Conservation (phyloP, 1,140 invertebrate genomes). For the Tribolium madens region DNA sequence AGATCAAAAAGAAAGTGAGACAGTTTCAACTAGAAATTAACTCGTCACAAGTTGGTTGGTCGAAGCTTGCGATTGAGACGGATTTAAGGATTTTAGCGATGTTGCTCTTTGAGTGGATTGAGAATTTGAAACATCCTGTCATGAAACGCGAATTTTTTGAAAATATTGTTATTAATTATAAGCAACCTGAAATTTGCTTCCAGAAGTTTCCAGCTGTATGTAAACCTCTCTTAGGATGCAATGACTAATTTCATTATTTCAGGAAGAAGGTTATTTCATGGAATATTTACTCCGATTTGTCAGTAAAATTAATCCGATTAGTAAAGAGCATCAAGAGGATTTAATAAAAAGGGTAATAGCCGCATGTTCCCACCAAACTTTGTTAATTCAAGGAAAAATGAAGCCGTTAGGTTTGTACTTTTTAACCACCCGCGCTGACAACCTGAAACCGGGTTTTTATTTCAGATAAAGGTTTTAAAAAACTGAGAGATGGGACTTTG, state of each 20-base stretch:
- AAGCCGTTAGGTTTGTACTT: conserved; percentile 27
- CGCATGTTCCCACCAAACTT: conserved; percentile 67
- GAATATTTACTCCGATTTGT: conserved; percentile 82
- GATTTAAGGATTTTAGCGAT: conserved; percentile 73
- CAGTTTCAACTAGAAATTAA: conserved; percentile 76
- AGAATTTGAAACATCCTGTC: conserved; percentile 76
- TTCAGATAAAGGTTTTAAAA: conserved; percentile 60
- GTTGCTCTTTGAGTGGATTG: conserved; percentile 79
- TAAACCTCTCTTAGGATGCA: conserved; percentile 39
- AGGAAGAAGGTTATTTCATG: conserved; percentile 75
- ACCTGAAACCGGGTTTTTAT: conserved; percentile 1
- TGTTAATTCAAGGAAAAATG: conserved; percentile 6
- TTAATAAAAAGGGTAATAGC: conserved; percentile 73
- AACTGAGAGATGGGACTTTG: conserved; percentile 61
- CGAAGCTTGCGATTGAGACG: conserved; percentile 74
- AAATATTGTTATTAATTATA: conserved; percentile 73
- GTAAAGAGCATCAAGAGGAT: conserved; percentile 68
- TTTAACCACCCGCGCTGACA: conserved; percentile 5
- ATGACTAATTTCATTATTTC: conserved; percentile 59
- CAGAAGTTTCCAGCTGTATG: conserved; percentile 73
- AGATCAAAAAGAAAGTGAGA: conserved; percentile 67
- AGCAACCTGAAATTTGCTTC: conserved; percentile 72
- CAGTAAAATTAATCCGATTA: conserved; percentile 74
- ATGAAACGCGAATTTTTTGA: conserved; percentile 77
- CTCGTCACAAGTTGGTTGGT: conserved; percentile 75